phyloP scores from a whole-genome alignment of 2,888 invertebrate species.

The Dusona sp. region DNA sequence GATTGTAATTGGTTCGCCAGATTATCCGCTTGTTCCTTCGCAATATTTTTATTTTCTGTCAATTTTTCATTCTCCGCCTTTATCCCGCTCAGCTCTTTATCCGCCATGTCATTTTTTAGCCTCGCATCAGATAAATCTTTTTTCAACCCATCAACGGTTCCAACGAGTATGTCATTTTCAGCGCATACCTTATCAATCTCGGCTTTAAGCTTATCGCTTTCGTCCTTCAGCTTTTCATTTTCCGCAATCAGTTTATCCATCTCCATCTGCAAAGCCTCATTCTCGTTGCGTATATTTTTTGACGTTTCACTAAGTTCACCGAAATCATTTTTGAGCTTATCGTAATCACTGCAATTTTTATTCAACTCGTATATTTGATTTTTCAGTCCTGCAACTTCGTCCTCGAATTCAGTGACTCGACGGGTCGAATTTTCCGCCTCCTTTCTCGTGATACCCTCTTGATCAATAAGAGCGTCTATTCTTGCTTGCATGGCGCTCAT shows the following conservation, averaged over 20 bases:
- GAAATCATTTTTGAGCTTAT: conserved; percentile 56
- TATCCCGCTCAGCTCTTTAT: conserved; percentile 64
- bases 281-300: conserved; percentile 58
- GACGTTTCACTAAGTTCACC: conserved; percentile 26
- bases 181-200: conserved; percentile 66
- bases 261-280: conserved; percentile 58
- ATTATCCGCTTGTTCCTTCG: conserved; percentile 48
- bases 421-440: conserved; percentile 68
- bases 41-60: conserved; percentile 53
- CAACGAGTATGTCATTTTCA: conserved; percentile 62
- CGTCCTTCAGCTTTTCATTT: conserved; percentile 57
- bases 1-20: conserved; percentile 55
- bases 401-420: conserved; percentile 65
- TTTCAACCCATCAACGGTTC: conserved; percentile 60
- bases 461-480: conserved; percentile 69
- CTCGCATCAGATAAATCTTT: conserved; percentile 68
- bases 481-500: conserved; percentile 69
- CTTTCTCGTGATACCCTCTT: conserved; percentile 64
- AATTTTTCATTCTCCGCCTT: conserved; percentile 67
- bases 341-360: conserved; percentile 50
- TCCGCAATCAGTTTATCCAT: conserved; percentile 55
- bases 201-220: conserved; percentile 51
- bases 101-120: conserved; percentile 61
- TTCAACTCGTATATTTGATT: conserved; percentile 60
- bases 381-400: conserved; percentile 64